A percentile compares a stretch with the other conserved stretches of the same genome.
phyloP scores from a whole-genome alignment of 2,888 invertebrate species.

The Thyatira batis region DNA sequence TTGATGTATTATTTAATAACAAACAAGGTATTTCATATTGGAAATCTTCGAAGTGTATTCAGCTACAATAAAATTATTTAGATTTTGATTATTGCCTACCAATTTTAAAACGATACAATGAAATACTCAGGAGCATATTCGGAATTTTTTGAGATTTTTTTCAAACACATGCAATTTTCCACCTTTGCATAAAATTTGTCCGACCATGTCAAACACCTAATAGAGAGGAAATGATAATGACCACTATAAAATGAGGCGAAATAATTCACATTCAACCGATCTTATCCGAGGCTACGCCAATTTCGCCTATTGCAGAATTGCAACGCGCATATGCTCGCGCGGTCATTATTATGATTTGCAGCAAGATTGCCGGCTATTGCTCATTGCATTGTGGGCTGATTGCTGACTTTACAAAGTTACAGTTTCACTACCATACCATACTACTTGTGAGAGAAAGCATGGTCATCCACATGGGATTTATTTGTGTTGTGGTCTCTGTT shows the following conservation, averaged over 20 bases:
- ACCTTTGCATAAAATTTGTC: slow-evolving; percentile 11
- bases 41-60: background rate
- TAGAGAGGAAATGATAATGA: slow-evolving; percentile 25
- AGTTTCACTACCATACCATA: slow-evolving; percentile 37
- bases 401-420: slow-evolving; percentile 33
- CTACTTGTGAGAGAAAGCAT: slow-evolving; percentile 31
- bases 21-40: background rate
- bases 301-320: slow-evolving; percentile 36
- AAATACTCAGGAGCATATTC: background rate
- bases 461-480: slow-evolving; percentile 18
- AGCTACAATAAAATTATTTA: no score
- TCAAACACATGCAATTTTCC: slow-evolving; percentile 12
- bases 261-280: slow-evolving; percentile 10
- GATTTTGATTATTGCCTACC: no score
- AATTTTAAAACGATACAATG: background rate
- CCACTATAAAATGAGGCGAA: slow-evolving; percentile 23
- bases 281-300: slow-evolving; percentile 14
- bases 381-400: slow-evolving; percentile 32
- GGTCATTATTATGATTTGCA: slow-evolving; percentile 43
- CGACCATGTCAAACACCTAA: slow-evolving; percentile 13
- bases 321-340: slow-evolving; percentile 33
- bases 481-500: slow-evolving; percentile 19
- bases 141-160: no score
- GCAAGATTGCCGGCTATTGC: slow-evolving; percentile 25
- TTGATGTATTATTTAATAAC: background rate